Base-by-base conservation (phyloP, 2,888 invertebrate genomes). In the Drosophila nr. medialis region DNA sequence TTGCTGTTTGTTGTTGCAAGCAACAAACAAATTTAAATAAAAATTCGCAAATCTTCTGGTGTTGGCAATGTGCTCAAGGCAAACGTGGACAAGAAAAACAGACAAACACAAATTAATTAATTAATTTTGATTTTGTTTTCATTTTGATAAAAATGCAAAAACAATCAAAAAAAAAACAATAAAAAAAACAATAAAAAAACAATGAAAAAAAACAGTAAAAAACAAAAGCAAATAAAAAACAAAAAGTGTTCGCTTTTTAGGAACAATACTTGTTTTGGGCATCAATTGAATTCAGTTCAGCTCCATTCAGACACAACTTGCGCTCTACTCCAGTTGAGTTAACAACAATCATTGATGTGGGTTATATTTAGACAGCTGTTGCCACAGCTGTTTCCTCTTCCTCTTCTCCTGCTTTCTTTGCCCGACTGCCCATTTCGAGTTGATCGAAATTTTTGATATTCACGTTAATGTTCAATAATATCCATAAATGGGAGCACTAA, bases 331-430 rank as follows among this genome's bases (percentile, higher is more conserved):
- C 48, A 76, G 65, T 75, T 48, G 36, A 36, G 59, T 30, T 11
- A 36, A 45, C 32, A 60, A 48, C 32, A 60, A 40, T 51, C 27
- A 40, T 61, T 54, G 66, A 54, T 63, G 48, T 75, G 61, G 75
- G 67, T 58, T 82, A 48, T 48, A 53, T 82, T 72, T 80, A 18
- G 36, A 76, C 80, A 80, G 82, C 64, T 79, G 82, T n/a, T 34
- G 10, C 3, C 56, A 30, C 66, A 81, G 53, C 80, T 78, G 77
- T 70, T 70, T 72, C 36, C 56, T 4, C 4, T 70, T 72, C 36
- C 56, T 4, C 4, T 21, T 29, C 49, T 29, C 27, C 38, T 29
- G 29, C 24, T 24, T 7, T 13, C 1, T 7, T 13, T 4, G 45
- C 24, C 45, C 1, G 18, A 27, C 10, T 29, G 27, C 51, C 51